Evolutionary conservation across 2,113 vertebrate genomes (phyloP).

Genomic region (Coptodon rendalli): DNA sequence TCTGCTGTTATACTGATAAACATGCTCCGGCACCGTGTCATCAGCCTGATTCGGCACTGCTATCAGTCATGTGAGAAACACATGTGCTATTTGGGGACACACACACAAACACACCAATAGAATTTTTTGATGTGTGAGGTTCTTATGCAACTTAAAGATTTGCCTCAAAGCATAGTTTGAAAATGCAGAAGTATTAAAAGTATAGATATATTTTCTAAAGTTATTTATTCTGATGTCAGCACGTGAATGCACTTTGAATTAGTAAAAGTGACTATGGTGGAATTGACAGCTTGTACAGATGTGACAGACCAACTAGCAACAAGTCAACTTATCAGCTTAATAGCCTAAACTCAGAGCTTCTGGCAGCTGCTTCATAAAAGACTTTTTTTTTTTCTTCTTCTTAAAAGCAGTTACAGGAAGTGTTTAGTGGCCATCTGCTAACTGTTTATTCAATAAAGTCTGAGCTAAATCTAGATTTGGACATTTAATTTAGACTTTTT

Average conservation of each 20-base stretch:
- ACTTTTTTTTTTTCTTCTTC: background rate
- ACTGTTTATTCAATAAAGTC: background rate
- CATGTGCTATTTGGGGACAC: background rate
- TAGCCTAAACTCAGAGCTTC: background rate
- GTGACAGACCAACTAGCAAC: background rate
- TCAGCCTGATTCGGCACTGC: conserved; percentile 1
- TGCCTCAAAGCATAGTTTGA: background rate
- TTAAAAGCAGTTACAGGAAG: background rate
- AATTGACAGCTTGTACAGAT: background rate
- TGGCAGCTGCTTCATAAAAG: background rate
- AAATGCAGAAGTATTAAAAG: background rate
- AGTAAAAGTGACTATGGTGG: background rate
- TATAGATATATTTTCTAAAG: background rate
- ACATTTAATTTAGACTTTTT: background rate
- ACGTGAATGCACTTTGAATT: background rate
- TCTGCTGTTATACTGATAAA: conserved; percentile 47
- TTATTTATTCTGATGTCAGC: background rate
- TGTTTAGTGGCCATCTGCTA: background rate
- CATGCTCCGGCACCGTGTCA: conserved; percentile 37
- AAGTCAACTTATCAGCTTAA: background rate
- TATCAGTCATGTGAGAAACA: conserved; percentile 53
- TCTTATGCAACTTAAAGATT: background rate
- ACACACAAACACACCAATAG: background rate
- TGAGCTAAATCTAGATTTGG: background rate
- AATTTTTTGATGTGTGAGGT: background rate